These are phyloP conservation scores for Sebastes itinus DNA, from an alignment of 2,797 vertebrate genomes.

Conservation along the genomic window DNA sequence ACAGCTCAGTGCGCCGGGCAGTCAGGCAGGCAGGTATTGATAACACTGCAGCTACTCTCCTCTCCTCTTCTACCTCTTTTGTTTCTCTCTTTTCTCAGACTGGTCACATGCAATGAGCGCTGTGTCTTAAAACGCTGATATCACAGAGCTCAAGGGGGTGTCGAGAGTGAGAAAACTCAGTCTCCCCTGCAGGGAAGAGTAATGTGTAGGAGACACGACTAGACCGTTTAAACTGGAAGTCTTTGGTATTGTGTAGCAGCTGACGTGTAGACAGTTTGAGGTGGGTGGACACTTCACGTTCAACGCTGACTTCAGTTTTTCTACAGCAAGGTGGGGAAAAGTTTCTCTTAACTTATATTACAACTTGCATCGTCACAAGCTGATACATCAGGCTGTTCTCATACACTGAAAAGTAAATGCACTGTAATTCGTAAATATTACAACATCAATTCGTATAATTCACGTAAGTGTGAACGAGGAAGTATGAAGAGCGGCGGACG, in stretches of 20 bases:
- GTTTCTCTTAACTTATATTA: background rate
- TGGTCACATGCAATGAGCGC: background rate
- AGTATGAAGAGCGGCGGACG: too few relatives aligned
- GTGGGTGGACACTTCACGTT: background rate
- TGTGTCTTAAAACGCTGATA: background rate
- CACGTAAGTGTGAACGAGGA: too few relatives aligned
- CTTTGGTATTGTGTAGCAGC: background rate
- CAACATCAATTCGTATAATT: too few relatives aligned
- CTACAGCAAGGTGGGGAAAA: background rate
- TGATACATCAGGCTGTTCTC: too few relatives aligned
- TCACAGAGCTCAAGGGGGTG: background rate
- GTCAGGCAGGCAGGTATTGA: slow-evolving; percentile 6
- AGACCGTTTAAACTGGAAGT: background rate
- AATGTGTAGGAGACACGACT: background rate
- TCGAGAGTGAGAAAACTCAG: background rate
- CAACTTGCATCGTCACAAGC: background rate
- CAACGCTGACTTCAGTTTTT: background rate
- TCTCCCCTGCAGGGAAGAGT: background rate
- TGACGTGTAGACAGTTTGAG: background rate
- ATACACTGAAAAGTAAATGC: too few relatives aligned
- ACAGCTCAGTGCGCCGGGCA: background rate
- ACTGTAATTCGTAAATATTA: too few relatives aligned
- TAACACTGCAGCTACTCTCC: slow-evolving; percentile 3
- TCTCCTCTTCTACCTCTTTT: background rate
- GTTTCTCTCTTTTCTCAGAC: background rate